Percentiles rank a stretch among this genome's conserved stretches.
These are phyloP conservation scores for Saccopteryx leptura DNA, from an alignment of 2,113 vertebrate species.

Conservation along the genomic window DNA sequence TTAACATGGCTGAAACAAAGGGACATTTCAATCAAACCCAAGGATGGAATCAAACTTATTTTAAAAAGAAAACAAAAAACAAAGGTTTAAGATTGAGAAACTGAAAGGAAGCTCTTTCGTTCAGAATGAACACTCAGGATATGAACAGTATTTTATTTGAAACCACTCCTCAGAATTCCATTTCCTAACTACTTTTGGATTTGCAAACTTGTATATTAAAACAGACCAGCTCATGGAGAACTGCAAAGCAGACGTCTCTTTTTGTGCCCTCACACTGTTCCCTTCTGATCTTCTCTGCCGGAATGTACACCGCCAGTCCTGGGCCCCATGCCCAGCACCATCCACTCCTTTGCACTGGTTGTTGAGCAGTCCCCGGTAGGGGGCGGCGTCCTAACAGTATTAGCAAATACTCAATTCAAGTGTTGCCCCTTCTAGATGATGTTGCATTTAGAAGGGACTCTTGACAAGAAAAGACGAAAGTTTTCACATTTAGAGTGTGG, in stretches of 20 bases:
- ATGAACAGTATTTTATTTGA: background rate
- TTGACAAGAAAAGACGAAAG: background rate
- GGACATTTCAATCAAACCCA: background rate
- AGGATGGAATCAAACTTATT: conserved; percentile 17
- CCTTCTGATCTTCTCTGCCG: background rate
- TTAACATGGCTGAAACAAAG: background rate
- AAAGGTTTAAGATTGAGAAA: background rate
- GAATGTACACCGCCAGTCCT: background rate
- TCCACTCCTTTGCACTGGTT: background rate
- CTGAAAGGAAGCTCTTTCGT: conserved; percentile 1
- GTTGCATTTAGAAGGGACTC: background rate
- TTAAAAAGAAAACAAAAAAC: conserved; percentile 1
- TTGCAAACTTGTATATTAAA: background rate
- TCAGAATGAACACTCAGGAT: background rate
- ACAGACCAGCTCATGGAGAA: background rate
- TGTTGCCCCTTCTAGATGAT: background rate
- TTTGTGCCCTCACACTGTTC: background rate
- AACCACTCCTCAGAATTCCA: background rate
- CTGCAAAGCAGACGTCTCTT: background rate
- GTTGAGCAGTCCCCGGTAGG: background rate
- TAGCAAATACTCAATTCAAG: background rate
- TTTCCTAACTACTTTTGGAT: background rate
- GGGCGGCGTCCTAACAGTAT: background rate
- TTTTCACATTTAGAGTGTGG: background rate
- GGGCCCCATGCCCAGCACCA: background rate